phyloP scores from a whole-genome alignment of 64 coral and sea anemone genomes.

The Montipora foliosa region DNA sequence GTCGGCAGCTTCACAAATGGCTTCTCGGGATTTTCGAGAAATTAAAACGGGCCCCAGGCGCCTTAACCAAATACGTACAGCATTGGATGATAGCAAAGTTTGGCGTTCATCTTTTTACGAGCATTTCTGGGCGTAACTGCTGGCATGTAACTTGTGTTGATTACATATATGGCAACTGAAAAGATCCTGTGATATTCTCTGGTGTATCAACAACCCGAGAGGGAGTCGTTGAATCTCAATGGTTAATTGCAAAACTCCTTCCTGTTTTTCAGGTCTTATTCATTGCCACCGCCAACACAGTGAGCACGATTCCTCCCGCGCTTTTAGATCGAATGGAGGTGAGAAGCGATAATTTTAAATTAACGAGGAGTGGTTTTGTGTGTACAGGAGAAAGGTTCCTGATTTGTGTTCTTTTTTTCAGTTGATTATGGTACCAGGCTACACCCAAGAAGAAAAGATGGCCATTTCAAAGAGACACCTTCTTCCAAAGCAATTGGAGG shows the following conservation, averaged over 20 bases:
- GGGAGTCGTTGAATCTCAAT: no score
- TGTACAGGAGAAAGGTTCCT: not conserved
- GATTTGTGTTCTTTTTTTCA: not conserved
- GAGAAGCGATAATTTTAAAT: not conserved
- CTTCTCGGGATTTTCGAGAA: no score
- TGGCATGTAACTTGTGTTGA: no score
- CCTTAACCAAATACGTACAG: no score
- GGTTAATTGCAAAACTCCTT: not conserved
- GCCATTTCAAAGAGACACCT: conserved; percentile 87
- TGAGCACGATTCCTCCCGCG: conserved; percentile 78
- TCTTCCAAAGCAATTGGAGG: conserved; percentile 90
- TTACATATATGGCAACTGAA: no score
- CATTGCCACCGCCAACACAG: conserved; percentile 83
- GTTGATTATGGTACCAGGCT: conserved; percentile 90
- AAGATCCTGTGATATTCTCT: no score
- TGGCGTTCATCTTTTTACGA: no score
- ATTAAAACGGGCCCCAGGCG: no score
- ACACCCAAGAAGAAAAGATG: conserved; percentile 93
- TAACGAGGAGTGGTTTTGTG: not conserved
- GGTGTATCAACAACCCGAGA: no score
- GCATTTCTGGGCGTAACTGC: no score
- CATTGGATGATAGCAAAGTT: no score
- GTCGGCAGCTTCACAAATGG: no score
- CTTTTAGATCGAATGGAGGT: conserved; percentile 95
- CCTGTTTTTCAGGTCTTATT: conserved; percentile 72